phyloP scores from a whole-genome alignment of 2,113 vertebrate genomes.

The Coturnix japonica region DNA sequence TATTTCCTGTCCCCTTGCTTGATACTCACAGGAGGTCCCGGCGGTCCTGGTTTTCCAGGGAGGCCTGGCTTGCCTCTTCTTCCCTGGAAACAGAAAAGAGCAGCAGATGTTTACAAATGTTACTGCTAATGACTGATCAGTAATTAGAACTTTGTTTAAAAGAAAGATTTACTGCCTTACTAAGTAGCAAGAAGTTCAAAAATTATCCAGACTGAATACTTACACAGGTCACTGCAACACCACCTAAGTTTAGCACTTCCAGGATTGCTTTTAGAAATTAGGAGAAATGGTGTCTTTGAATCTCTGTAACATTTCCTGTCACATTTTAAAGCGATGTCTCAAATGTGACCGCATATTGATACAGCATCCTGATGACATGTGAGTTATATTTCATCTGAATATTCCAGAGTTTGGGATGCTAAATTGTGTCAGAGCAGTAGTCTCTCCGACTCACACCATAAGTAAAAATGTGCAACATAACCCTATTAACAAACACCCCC shows the following conservation, averaged over 20 bases:
- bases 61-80: conserved; percentile 81
- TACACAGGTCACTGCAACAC: background rate
- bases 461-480: background rate
- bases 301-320: background rate
- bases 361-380: background rate
- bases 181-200: background rate
- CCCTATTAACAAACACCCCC: background rate
- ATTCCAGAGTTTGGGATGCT: background rate
- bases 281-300: background rate
- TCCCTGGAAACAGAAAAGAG: conserved; percentile 75
- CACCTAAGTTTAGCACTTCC: background rate
- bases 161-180: background rate
- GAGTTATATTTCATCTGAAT: background rate
- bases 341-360: background rate
- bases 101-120: background rate
- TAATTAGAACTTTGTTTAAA: background rate
- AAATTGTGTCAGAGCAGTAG: background rate
- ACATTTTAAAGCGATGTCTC: background rate
- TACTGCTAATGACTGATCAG: background rate
- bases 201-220: background rate
- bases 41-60: conserved; percentile 79
- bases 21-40: conserved; percentile 83
- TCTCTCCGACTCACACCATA: background rate
- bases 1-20: background rate
- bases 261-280: background rate